These are phyloP conservation scores for Hypotaenidia philippensis DNA, from an alignment of 2,797 vertebrate species.

Conservation along the genomic window DNA sequence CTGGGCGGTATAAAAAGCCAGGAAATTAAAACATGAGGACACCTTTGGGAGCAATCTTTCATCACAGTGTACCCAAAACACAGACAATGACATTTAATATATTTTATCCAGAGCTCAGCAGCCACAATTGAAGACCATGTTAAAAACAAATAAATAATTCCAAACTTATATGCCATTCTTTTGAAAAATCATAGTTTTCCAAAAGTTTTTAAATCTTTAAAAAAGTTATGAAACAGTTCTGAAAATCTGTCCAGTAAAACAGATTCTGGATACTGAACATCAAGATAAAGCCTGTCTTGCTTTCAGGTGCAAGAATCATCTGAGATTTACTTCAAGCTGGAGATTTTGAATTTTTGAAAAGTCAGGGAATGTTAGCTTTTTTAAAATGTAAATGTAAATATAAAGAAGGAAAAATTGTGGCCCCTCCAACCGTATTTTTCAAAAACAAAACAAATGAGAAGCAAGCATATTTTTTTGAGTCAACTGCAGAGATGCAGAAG, in stretches of 20 bases:
- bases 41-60: background rate
- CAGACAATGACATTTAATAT: background rate
- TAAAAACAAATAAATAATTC: background rate
- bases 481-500: background rate
- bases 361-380: background rate
- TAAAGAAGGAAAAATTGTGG: background rate
- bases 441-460: background rate
- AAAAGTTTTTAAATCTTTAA: background rate
- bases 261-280: background rate
- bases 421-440: background rate
- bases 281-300: background rate
- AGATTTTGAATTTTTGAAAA: background rate
- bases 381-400: background rate
- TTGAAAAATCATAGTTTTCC: background rate
- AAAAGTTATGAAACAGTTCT: too few relatives aligned
- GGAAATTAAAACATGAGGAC: background rate
- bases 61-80: background rate
- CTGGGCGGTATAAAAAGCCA: background rate
- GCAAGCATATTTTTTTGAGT: rapidly evolving
- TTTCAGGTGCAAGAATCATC: background rate
- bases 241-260: background rate
- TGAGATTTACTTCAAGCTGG: background rate
- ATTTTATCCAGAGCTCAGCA: background rate
- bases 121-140: background rate
- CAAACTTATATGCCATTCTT: background rate